phyloP scores from a whole-genome alignment of 2,888 invertebrate species.

The Strigamia crassipes region DNA sequence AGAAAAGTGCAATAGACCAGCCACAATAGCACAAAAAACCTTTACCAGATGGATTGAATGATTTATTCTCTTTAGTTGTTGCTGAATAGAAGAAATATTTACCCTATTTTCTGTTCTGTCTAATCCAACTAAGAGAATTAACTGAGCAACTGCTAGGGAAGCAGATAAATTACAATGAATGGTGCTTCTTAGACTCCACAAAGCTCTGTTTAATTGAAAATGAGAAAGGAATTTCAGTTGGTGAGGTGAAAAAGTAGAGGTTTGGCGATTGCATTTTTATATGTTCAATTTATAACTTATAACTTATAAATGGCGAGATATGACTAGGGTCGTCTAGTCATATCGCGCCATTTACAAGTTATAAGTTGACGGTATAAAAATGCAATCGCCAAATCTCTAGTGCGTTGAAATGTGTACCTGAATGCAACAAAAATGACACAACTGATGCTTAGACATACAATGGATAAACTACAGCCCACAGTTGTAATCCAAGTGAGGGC shows the following conservation, averaged over 20 bases:
- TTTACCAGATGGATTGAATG: neutral
- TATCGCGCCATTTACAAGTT: too few species aligned
- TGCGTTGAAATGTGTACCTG: constrained; percentile 45
- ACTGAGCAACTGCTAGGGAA: constrained; percentile 49
- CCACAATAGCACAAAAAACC: constrained; percentile 50
- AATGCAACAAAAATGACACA: constrained; percentile 57
- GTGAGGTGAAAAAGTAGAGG: neutral
- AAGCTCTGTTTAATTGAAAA: neutral
- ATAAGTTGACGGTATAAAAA: too few species aligned
- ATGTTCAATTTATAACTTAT: too few species aligned
- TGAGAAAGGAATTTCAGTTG: neutral
- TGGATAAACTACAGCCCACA: constrained; percentile 58
- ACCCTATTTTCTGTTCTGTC: constrained; percentile 51
- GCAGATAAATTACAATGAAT: constrained; percentile 51
- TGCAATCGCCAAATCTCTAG: too few species aligned
- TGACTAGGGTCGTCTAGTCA: too few species aligned
- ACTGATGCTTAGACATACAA: constrained; percentile 57
- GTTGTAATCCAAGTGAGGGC: constrained; percentile 56
- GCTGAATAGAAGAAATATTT: neutral
- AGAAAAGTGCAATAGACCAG: constrained; percentile 51
- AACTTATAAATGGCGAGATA: too few species aligned
- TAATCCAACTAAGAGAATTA: constrained; percentile 49
- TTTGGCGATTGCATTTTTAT: too few species aligned
- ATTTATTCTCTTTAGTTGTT: neutral
- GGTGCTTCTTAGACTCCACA: constrained; percentile 49